Evolutionary conservation across 2,888 invertebrate species (phyloP).

Genomic region (Bombyx huttoni): DNA sequence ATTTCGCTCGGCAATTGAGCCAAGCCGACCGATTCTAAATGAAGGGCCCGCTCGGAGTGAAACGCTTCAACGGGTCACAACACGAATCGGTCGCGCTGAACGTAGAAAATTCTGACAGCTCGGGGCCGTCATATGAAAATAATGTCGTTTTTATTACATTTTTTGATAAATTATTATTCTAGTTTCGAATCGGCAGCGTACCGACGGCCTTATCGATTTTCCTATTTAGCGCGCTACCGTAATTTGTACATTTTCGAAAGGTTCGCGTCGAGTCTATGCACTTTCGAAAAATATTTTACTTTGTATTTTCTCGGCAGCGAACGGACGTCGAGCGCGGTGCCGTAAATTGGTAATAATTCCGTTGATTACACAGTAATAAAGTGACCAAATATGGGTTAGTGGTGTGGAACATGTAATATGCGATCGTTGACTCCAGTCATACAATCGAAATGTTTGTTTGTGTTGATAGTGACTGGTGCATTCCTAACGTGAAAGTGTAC

Average conservation of each 20-base stretch:
- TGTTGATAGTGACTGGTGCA: slow-evolving; percentile 36
- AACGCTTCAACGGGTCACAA: slow-evolving; percentile 11
- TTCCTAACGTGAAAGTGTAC: slow-evolving; percentile 55
- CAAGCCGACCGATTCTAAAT: slow-evolving; percentile 41
- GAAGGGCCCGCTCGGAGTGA: slow-evolving; percentile 13
- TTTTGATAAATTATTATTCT: slow-evolving; percentile 71
- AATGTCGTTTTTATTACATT: slow-evolving; percentile 72
- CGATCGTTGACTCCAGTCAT: slow-evolving; percentile 27
- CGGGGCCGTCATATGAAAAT: slow-evolving; percentile 61
- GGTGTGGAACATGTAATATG: slow-evolving; percentile 43
- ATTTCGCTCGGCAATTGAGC: slow-evolving; percentile 25
- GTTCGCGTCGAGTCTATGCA: slow-evolving; percentile 58
- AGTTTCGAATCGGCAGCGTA: slow-evolving; percentile 55
- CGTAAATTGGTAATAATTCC: slow-evolving; percentile 69
- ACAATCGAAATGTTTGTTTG: slow-evolving; percentile 21
- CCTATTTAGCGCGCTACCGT: slow-evolving; percentile 62
- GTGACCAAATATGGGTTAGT: slow-evolving; percentile 67
- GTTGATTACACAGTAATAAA: slow-evolving; percentile 64
- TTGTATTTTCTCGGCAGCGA: slow-evolving; percentile 48
- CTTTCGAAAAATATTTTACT: slow-evolving; percentile 68
- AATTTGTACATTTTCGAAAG: slow-evolving; percentile 68
- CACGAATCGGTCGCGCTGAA: slow-evolving; percentile 33
- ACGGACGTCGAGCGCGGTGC: slow-evolving; percentile 59
- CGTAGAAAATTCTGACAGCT: slow-evolving; percentile 68
- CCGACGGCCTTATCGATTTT: slow-evolving; percentile 67